Evolutionary conservation across 1,140 invertebrate species (phyloP).

Genomic region (Drosophila tropicalis): DNA sequence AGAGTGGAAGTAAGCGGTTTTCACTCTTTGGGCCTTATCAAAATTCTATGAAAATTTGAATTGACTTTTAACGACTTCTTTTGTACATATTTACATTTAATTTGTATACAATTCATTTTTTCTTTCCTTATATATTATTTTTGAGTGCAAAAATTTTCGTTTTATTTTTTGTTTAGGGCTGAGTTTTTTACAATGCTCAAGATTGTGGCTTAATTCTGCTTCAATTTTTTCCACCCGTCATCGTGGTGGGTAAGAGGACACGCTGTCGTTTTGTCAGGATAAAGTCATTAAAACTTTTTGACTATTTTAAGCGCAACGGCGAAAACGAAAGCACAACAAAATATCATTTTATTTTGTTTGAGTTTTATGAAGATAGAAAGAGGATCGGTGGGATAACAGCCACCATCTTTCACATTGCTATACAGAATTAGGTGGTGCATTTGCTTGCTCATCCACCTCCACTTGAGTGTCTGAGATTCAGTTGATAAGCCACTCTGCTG

Average conservation of each 20-base stretch:
- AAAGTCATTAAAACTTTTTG: conserved; percentile 80
- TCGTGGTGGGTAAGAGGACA: neutral
- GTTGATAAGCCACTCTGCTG: conserved; percentile 72
- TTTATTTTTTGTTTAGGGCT: conserved; percentile 26
- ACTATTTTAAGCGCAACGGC: conserved; percentile 70
- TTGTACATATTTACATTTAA: conserved; percentile 70
- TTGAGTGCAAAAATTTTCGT: neutral
- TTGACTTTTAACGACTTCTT: conserved; percentile 78
- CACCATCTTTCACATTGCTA: neutral
- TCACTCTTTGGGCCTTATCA: conserved; percentile 50
- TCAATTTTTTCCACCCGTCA: conserved; percentile 24
- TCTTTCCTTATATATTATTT: conserved; percentile 18
- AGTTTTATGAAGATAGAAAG: conserved; percentile 47
- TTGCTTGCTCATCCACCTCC: conserved; percentile 33
- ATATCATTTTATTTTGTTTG: conserved; percentile 77
- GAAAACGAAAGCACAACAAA: conserved; percentile 66
- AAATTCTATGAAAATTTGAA: conserved; percentile 77
- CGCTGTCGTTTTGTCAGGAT: conserved; percentile 54
- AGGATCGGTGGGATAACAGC: neutral
- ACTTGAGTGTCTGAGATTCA: conserved; percentile 50
- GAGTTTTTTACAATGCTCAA: conserved; percentile 52
- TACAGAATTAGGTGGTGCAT: neutral
- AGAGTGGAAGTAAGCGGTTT: conserved; percentile 2
- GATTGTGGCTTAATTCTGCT: conserved; percentile 69
- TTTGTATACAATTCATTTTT: conserved; percentile 66